Conservation (phyloP, 2,113 vertebrate species). For the rabbit (Oryctolagus cuniculus) region DNA sequence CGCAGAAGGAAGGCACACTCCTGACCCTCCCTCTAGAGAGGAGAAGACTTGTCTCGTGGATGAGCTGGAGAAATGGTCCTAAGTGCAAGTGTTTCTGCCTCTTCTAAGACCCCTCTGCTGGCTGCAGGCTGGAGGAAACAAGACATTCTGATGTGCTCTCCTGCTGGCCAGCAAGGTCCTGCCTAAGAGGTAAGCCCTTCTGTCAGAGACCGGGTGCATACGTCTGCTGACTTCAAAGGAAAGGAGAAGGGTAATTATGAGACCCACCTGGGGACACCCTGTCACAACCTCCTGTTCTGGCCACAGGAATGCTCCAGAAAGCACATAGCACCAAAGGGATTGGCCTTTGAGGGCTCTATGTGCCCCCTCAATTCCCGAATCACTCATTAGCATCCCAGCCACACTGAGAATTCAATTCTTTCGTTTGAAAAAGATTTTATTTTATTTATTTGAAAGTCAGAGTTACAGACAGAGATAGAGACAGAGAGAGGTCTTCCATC, state of each 20-base stretch:
- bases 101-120: not conserved
- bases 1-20: not conserved
- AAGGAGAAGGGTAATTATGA: not conserved
- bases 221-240: constrained; percentile 3
- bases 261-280: not conserved
- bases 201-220: not conserved
- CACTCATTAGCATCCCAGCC: not conserved
- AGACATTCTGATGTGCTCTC: not conserved
- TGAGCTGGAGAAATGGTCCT: not conserved
- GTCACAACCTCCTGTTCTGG: not conserved
- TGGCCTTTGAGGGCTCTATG: not conserved
- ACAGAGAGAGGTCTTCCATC: too few species aligned
- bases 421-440: too few species aligned
- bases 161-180: not conserved
- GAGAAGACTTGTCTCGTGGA: not conserved
- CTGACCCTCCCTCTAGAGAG: not conserved
- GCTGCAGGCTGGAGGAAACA: not conserved
- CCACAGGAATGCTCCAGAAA: not conserved
- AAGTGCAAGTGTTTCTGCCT: not conserved
- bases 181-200: not conserved
- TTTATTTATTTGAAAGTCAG: too few species aligned
- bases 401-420: not conserved
- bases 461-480: too few species aligned
- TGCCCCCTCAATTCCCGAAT: not conserved
- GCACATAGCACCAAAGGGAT: not conserved